phyloP scores from a whole-genome alignment of 2,113 vertebrate species.

The Morone chrysops region DNA sequence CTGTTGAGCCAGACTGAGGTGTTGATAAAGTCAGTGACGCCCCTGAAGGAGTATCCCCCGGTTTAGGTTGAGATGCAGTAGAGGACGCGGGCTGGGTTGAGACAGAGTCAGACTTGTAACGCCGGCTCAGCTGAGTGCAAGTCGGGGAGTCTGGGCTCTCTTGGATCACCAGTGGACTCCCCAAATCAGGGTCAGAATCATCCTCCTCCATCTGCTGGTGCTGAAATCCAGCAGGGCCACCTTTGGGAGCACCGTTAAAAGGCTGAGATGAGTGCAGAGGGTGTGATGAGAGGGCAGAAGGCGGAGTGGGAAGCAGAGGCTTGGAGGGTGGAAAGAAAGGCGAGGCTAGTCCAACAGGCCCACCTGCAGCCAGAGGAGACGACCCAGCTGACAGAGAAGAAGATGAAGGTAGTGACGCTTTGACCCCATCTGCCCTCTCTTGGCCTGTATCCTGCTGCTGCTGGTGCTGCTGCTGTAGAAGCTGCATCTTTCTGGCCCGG shows the following conservation, averaged over 20 bases:
- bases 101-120: slow-evolving; percentile 70
- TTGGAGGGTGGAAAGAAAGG: slow-evolving; percentile 82
- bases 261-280: slow-evolving; percentile 73
- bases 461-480: slow-evolving; percentile 84
- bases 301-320: slow-evolving; percentile 70
- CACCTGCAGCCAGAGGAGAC: slow-evolving; percentile 66
- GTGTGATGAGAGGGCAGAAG: slow-evolving; percentile 75
- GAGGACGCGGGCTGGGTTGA: slow-evolving; percentile 67
- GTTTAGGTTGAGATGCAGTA: slow-evolving; percentile 71
- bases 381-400: slow-evolving; percentile 72
- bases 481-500: slow-evolving; percentile 84
- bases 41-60: slow-evolving; percentile 71
- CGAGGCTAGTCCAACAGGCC: slow-evolving; percentile 70
- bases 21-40: slow-evolving; percentile 58
- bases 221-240: slow-evolving; percentile 66
- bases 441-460: slow-evolving; percentile 81
- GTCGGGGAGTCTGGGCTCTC: slow-evolving; percentile 82
- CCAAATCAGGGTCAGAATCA: slow-evolving; percentile 83
- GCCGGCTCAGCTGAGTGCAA: slow-evolving; percentile 78
- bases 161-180: slow-evolving; percentile 84
- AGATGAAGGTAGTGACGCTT: slow-evolving; percentile 75
- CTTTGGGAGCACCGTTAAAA: slow-evolving; percentile 79
- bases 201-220: slow-evolving; percentile 78
- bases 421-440: slow-evolving; percentile 75
- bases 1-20: slow-evolving; percentile 60